Evolutionary conservation across 2,113 vertebrate genomes (phyloP).

Genomic region (Chloebia gouldiae): DNA sequence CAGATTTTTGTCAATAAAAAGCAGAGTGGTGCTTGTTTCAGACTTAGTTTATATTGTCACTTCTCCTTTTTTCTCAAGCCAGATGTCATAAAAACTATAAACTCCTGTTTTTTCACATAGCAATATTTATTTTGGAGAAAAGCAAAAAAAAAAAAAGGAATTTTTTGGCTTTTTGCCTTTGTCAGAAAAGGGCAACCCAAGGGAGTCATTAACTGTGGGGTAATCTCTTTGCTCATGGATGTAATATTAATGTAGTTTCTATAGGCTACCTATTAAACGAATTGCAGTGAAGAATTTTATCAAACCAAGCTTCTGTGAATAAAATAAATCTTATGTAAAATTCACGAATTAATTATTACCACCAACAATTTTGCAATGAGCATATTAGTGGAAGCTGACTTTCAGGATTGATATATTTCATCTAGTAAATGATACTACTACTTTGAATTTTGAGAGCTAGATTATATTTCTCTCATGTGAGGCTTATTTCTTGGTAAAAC

Average conservation of each 20-base stretch:
- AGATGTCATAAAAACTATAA: neutral
- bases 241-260: slow-evolving; percentile 53
- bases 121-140: neutral
- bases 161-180: slow-evolving; percentile 12
- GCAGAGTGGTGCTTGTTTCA: neutral
- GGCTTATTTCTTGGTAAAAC: slow-evolving; percentile 64
- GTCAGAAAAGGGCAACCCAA: slow-evolving; percentile 18
- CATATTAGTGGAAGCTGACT: slow-evolving; percentile 64
- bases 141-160: neutral
- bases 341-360: slow-evolving; percentile 66
- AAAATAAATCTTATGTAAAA: slow-evolving; percentile 69
- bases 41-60: neutral
- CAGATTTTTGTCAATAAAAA: neutral
- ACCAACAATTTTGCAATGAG: slow-evolving; percentile 65
- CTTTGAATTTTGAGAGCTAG: neutral
- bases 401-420: slow-evolving; percentile 73
- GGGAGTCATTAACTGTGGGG: slow-evolving; percentile 7
- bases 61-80: neutral
- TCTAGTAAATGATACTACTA: slow-evolving; percentile 50
- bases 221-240: slow-evolving; percentile 28
- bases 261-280: slow-evolving; percentile 47
- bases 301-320: slow-evolving; percentile 33
- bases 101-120: neutral
- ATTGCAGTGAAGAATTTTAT: slow-evolving; percentile 61
- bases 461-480: slow-evolving; percentile 21